Evolutionary conservation across 2,113 vertebrate species (phyloP).

Genomic region (Lagopus leucura): DNA sequence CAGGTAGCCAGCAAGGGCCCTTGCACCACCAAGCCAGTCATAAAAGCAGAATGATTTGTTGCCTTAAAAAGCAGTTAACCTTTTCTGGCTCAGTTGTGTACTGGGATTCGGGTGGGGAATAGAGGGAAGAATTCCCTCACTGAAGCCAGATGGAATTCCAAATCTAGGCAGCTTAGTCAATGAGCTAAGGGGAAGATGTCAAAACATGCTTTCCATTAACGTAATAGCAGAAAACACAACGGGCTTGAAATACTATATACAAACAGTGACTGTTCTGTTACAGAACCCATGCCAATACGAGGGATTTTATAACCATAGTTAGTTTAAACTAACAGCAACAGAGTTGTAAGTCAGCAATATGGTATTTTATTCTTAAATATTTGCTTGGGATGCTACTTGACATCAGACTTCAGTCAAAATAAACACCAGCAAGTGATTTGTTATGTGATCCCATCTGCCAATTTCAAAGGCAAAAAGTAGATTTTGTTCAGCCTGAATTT

Average conservation of each 20-base stretch:
- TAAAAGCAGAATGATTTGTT: not conserved
- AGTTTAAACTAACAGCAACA: not conserved
- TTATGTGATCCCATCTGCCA: conserved; percentile 32
- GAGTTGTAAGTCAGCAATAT: conserved; percentile 24
- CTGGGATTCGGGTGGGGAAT: not conserved
- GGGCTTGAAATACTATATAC: not conserved
- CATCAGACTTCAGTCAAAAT: conserved; percentile 44
- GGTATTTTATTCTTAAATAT: conserved; percentile 40
- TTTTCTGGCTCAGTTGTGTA: not conserved
- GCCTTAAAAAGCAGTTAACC: not conserved
- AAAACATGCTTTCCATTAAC: conserved; percentile 9
- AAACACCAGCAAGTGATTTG: not conserved
- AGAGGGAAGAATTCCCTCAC: not conserved
- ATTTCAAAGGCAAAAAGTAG: not conserved
- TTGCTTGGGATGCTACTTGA: conserved; percentile 25
- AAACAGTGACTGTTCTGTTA: conserved; percentile 18
- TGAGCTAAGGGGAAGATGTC: conserved; percentile 18
- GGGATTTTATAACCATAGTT: not conserved
- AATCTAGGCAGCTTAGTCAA: not conserved
- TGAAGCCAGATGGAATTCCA: conserved; percentile 8
- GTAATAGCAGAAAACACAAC: not conserved
- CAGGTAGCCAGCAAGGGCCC: not conserved
- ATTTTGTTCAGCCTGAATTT: conserved; percentile 2
- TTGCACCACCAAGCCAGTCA: not conserved
- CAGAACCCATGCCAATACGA: not conserved